phyloP scores from a whole-genome alignment of 2,888 invertebrate species.

The Rhagophthalmus giganteus region DNA sequence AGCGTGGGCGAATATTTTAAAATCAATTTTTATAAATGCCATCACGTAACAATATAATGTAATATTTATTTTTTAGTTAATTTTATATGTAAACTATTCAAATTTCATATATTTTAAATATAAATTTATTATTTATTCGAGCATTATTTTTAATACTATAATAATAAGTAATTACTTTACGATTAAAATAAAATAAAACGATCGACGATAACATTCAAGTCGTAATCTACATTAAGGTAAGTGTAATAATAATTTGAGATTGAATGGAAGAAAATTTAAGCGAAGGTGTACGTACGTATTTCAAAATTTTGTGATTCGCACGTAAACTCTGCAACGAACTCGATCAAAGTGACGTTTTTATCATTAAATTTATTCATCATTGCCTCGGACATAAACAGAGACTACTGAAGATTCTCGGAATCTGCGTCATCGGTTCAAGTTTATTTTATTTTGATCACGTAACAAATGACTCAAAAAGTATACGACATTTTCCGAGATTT shows the following conservation, averaged over 20 bases:
- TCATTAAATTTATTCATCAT: constrained; percentile 4
- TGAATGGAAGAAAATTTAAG: constrained; percentile 5
- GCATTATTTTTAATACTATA: neutral
- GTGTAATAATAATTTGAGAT: too few relatives aligned
- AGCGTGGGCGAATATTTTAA: constrained; percentile 12
- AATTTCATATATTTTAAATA: constrained; percentile 13
- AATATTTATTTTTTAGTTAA: constrained; percentile 13
- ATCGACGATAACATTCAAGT: too few relatives aligned
- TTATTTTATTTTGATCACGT: constrained; percentile 28
- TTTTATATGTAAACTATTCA: constrained; percentile 15
- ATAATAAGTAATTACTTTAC: too few relatives aligned
- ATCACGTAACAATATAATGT: neutral
- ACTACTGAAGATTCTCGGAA: constrained; percentile 17
- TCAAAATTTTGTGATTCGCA: too few relatives aligned
- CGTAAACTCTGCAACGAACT: too few relatives aligned
- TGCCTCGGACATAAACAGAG: too few relatives aligned
- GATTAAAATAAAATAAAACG: too few relatives aligned
- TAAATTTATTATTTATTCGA: constrained; percentile 4
- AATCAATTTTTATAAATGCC: constrained; percentile 6
- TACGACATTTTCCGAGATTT: constrained; percentile 24
- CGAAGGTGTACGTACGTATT: constrained; percentile 2
- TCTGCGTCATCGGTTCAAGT: constrained; percentile 9
- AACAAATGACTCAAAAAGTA: constrained; percentile 24
- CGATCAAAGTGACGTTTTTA: too few relatives aligned
- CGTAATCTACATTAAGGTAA: too few relatives aligned